phyloP scores from a whole-genome alignment of 2,888 invertebrate genomes.

The Phrixothrix hirtus region DNA sequence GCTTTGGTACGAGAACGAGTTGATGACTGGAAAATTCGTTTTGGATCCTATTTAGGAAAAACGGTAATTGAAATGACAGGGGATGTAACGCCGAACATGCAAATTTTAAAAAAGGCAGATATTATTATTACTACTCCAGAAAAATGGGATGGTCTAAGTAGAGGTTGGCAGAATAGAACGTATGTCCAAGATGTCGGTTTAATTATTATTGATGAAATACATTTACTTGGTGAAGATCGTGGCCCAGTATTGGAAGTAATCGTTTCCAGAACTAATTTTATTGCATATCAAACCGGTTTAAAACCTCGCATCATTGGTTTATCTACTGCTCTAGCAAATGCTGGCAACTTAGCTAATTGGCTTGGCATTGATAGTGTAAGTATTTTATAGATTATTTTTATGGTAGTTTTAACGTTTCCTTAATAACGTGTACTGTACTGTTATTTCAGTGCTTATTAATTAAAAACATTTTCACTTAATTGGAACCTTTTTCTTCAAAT shows the following conservation, averaged over 20 bases:
- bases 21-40: constrained; percentile 87
- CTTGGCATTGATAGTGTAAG: constrained; percentile 73
- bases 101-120: constrained; percentile 80
- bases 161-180: constrained; percentile 95
- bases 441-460: too few relatives aligned
- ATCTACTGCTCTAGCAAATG: constrained; percentile 97
- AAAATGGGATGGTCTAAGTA: constrained; percentile 99
- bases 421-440: too few relatives aligned
- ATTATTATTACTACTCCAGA: constrained; percentile 99
- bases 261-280: constrained; percentile 95
- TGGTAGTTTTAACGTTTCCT: too few relatives aligned
- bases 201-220: constrained; percentile 98
- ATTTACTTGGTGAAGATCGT: constrained; percentile 88
- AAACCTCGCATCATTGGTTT: constrained; percentile 89
- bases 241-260: constrained; percentile 95
- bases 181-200: constrained; percentile 91
- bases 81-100: constrained; percentile 83
- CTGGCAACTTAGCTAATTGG: constrained; percentile 96
- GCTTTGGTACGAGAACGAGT: constrained; percentile 96
- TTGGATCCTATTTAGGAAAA: constrained; percentile 73
- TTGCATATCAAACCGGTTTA: constrained; percentile 83
- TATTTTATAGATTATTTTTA: not conserved
- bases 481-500: too few relatives aligned
- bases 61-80: constrained; percentile 96
- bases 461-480: too few relatives aligned